These are phyloP conservation scores for Carcharodon carcharias DNA, from an alignment of 2,797 vertebrate genomes.

Conservation along the genomic window DNA sequence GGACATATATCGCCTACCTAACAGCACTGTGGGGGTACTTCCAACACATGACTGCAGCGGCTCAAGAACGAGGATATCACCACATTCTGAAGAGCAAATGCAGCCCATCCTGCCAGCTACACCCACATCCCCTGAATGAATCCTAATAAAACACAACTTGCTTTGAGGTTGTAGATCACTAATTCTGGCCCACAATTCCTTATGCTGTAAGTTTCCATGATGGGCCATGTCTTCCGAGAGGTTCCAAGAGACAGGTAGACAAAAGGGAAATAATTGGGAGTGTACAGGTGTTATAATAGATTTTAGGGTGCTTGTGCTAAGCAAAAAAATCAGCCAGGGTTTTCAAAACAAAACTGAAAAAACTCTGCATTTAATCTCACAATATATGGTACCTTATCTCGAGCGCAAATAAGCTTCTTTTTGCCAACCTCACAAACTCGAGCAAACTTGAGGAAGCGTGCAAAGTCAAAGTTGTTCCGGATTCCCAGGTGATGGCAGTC, in stretches of 20 bases:
- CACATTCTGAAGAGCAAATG: background rate
- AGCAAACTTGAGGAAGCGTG: constrained; percentile 77
- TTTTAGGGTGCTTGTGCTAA: background rate
- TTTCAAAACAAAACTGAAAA: background rate
- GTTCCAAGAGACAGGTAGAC: background rate
- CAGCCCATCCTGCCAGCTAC: background rate
- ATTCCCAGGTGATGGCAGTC: constrained; percentile 92
- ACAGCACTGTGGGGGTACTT: background rate
- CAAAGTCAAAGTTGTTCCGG: constrained; percentile 87
- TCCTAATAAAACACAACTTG: background rate
- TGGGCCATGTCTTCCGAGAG: background rate
- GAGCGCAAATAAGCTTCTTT: constrained; percentile 75
- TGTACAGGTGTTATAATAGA: background rate
- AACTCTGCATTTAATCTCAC: background rate
- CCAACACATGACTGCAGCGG: background rate
- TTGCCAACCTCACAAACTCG: constrained; percentile 74
- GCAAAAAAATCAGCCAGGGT: background rate
- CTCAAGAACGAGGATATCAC: background rate
- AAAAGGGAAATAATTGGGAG: background rate
- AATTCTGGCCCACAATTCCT: background rate
- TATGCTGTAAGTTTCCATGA: background rate
- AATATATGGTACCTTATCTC: constrained; percentile 78
- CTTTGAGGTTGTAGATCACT: background rate
- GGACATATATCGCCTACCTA: background rate
- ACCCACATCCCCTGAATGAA: background rate